A percentile compares a stretch with the other conserved stretches of the same genome.
Conservation (phyloP, 1,140 invertebrate genomes). For the Drosophila suzukii region DNA sequence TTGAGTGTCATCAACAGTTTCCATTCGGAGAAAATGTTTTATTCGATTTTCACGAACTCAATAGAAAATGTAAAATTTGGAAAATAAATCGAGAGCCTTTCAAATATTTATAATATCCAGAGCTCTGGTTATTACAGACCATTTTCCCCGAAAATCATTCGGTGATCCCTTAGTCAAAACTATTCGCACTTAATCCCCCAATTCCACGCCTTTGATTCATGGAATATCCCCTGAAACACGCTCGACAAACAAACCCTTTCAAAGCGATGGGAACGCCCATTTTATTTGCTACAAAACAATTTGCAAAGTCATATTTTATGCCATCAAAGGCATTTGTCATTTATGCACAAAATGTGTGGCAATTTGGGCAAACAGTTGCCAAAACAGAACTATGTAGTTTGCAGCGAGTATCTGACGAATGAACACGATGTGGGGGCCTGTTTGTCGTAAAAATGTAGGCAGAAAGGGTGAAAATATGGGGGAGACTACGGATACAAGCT, state of each 20-base stretch:
- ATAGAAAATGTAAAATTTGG: background rate
- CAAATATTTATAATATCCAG: constrained; percentile 5
- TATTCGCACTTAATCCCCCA: constrained; percentile 22
- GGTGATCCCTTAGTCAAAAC: constrained; percentile 4
- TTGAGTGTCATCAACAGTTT: constrained; percentile 39
- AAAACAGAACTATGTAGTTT: constrained; percentile 39
- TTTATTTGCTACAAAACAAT: constrained; percentile 82
- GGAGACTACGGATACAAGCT: constrained; percentile 18
- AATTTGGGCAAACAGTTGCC: constrained; percentile 65
- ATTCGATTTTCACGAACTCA: background rate
- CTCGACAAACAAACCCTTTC: constrained; percentile 26
- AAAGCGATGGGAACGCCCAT: constrained; percentile 43
- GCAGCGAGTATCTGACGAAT: constrained; percentile 39
- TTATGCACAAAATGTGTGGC: constrained; percentile 81
- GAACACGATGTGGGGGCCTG: constrained; percentile 35
- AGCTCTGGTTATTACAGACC: background rate
- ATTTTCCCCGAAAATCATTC: constrained; percentile 11
- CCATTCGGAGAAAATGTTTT: constrained; percentile 6
- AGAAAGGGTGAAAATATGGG: constrained; percentile 34
- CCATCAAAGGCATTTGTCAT: constrained; percentile 83
- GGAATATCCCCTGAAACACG: background rate
- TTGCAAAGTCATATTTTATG: constrained; percentile 82
- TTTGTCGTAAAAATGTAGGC: constrained; percentile 45
- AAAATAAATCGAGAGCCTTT: constrained; percentile 7
- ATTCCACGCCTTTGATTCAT: constrained; percentile 1